These are phyloP conservation scores for Muntiacus reevesi DNA, from an alignment of 2,113 vertebrate genomes.

Conservation along the genomic window DNA sequence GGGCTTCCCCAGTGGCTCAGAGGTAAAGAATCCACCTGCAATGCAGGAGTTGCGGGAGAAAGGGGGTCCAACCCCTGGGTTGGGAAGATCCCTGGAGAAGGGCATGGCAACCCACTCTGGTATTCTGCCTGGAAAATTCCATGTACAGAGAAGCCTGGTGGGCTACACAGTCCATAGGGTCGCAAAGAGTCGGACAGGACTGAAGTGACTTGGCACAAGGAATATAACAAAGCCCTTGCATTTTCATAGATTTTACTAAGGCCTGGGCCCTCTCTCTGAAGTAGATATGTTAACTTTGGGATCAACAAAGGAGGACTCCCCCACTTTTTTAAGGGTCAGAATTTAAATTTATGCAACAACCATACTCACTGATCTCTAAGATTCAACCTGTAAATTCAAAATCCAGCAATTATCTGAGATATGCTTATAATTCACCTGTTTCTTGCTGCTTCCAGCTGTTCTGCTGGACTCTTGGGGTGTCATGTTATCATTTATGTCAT, in stretches of 20 bases:
- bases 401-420: not conserved
- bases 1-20: not conserved
- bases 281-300: not conserved
- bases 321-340: not conserved
- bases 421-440: not conserved
- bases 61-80: not conserved
- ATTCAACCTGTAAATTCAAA: not conserved
- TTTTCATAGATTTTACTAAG: not conserved
- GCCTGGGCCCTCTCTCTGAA: not conserved
- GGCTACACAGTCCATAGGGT: not conserved
- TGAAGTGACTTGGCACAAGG: not conserved
- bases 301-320: not conserved
- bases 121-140: not conserved
- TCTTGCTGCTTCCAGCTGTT: not conserved
- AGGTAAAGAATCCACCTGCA: not conserved
- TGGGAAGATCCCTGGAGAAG: not conserved
- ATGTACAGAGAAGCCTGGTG: not conserved
- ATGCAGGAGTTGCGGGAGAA: not conserved
- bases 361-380: not conserved
- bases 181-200: fast-evolving
- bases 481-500: no score
- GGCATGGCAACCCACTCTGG: not conserved
- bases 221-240: not conserved
- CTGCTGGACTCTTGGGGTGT: not conserved
- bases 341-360: not conserved